Percentiles rank a stretch among this genome's conserved stretches.
Conservation (phyloP, 2,113 vertebrate genomes). For the Dromiciops gliroides region DNA sequence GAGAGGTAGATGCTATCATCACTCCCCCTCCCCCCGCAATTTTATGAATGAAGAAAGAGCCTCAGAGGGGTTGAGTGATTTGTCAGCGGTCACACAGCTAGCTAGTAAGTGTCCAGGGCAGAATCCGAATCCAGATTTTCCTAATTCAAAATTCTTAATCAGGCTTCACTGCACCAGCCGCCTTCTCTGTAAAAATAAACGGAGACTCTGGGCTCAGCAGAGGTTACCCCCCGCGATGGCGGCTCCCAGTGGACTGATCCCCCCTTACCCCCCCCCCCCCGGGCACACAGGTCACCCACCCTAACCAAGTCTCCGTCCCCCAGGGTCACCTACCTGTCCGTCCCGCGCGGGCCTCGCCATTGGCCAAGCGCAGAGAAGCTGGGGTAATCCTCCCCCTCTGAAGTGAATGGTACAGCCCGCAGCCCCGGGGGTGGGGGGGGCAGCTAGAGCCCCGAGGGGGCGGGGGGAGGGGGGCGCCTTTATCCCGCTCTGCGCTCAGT, state of each 20-base stretch:
- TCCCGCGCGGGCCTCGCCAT: neutral
- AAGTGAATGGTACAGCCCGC: constrained; percentile 61
- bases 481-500: neutral
- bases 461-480: neutral
- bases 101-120: neutral
- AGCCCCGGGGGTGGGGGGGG: neutral
- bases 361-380: neutral
- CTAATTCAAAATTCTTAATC: neutral
- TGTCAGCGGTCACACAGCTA: too few relatives aligned
- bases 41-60: neutral
- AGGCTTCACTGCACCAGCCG: neutral
- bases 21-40: too few relatives aligned
- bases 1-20: neutral
- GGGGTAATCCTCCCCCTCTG: constrained; percentile 1
- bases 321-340: neutral
- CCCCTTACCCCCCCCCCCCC: neutral
- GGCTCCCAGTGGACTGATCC: neutral
- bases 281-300: neutral
- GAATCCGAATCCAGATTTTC: neutral
- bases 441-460: neutral
- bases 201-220: too few relatives aligned
- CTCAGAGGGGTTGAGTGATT: neutral
- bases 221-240: neutral
- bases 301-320: neutral
- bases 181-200: neutral